Evolutionary conservation across 2,888 invertebrate species (phyloP).

Genomic region (Campopleginae sp.): DNA sequence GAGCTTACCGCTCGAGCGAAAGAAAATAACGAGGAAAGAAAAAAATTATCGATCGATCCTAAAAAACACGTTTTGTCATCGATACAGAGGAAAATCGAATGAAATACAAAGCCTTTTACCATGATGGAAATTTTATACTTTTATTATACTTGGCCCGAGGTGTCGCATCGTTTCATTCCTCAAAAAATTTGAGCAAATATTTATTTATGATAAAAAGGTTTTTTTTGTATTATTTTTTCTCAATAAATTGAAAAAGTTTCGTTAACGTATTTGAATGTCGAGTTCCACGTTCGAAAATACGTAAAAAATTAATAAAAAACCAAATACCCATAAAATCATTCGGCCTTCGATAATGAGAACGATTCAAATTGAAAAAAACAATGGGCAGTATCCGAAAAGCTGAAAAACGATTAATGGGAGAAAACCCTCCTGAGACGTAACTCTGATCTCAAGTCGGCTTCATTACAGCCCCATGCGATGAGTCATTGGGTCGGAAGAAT

Average conservation of each 20-base stretch:
- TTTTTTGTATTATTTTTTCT: neutral
- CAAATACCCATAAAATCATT: neutral
- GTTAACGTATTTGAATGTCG: neutral
- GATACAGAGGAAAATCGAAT: conserved; percentile 16
- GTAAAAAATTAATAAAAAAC: neutral
- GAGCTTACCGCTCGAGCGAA: conserved; percentile 22
- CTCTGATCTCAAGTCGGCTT: conserved; percentile 3
- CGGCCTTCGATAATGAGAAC: neutral
- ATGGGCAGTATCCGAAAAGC: neutral
- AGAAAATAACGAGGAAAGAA: conserved; percentile 28
- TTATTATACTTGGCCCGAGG: neutral
- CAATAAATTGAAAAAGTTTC: neutral
- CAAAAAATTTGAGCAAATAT: neutral
- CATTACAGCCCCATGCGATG: conserved; percentile 5
- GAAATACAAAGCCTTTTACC: neutral
- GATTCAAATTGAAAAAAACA: neutral
- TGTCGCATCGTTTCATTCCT: neutral
- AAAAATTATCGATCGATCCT: neutral
- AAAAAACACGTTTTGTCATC: conserved; percentile 2
- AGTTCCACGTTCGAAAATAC: neutral
- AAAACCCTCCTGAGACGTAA: conserved; percentile 8
- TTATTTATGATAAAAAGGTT: neutral
- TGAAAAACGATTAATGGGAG: neutral
- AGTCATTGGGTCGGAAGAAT: neutral
- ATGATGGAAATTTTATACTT: neutral